A percentile compares a stretch with the other conserved stretches of the same genome.
Conservation (phyloP, 2,797 vertebrate genomes). For the Glossophaga mutica region DNA sequence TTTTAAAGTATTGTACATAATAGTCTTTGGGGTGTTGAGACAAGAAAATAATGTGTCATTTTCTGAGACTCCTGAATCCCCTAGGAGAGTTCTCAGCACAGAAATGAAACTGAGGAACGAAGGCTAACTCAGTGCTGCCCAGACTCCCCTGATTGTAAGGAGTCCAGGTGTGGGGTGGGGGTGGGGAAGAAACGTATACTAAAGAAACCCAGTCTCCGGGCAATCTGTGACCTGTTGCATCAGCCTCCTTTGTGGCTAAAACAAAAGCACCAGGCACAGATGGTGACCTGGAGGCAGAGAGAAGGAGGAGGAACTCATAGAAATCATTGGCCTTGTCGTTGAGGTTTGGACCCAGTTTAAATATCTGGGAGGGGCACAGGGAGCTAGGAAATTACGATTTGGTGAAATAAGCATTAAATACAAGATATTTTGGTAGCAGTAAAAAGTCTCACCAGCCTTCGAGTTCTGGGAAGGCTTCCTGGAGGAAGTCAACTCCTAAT, state of each 20-base stretch:
- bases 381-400: neutral
- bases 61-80: neutral
- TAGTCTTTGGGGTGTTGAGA: neutral
- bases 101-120: neutral
- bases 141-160: neutral
- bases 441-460: neutral
- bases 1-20: neutral
- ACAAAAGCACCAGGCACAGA: neutral
- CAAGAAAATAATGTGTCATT: conserved; percentile 34
- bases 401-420: neutral
- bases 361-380: neutral
- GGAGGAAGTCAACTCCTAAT: neutral
- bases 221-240: neutral
- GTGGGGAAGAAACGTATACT: neutral
- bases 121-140: neutral
- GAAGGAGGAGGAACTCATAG: neutral
- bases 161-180: neutral
- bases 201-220: neutral
- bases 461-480: neutral
- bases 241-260: neutral
- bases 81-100: neutral
- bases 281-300: neutral
- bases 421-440: neutral
- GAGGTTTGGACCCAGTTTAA: neutral
- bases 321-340: neutral